phyloP scores from a whole-genome alignment of 2,888 invertebrate genomes.

The Heliconius sara region DNA sequence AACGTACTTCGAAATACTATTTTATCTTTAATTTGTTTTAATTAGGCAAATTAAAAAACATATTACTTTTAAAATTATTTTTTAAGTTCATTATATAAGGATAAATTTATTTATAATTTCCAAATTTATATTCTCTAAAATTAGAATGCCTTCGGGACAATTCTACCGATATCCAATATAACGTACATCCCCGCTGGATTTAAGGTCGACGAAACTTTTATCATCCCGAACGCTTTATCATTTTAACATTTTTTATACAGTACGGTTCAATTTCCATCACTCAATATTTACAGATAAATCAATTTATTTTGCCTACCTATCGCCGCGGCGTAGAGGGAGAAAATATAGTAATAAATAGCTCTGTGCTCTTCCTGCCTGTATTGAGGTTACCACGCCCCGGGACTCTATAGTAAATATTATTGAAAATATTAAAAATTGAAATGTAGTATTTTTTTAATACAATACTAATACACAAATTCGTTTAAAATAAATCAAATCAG shows the following conservation, averaged over 20 bases:
- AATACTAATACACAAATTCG: background rate
- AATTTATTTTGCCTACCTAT: constrained; percentile 12
- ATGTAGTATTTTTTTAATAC: background rate
- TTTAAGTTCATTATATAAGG: background rate
- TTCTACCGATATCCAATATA: constrained; percentile 13
- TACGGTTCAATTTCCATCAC: constrained; percentile 11
- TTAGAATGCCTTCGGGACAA: constrained; percentile 20
- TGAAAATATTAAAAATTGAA: background rate
- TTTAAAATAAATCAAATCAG: too few relatives aligned
- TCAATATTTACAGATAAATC: constrained; percentile 15
- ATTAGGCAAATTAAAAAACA: background rate
- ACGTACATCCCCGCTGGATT: constrained; percentile 16
- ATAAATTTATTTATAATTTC: background rate
- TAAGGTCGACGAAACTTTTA: constrained; percentile 14
- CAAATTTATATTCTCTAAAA: constrained; percentile 9
- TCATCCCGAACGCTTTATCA: constrained; percentile 17
- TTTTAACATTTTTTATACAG: constrained; percentile 8
- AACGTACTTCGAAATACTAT: background rate
- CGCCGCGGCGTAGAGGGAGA: background rate
- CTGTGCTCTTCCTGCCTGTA: background rate
- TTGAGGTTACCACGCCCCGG: constrained; percentile 4
- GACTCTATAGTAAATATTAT: background rate
- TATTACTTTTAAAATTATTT: background rate
- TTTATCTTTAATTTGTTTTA: background rate
- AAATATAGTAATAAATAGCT: background rate